A percentile compares a stretch with the other conserved stretches of the same genome.
Conservation (phyloP, 2,113 vertebrate species). For the Chiloscyllium plagiosum region DNA sequence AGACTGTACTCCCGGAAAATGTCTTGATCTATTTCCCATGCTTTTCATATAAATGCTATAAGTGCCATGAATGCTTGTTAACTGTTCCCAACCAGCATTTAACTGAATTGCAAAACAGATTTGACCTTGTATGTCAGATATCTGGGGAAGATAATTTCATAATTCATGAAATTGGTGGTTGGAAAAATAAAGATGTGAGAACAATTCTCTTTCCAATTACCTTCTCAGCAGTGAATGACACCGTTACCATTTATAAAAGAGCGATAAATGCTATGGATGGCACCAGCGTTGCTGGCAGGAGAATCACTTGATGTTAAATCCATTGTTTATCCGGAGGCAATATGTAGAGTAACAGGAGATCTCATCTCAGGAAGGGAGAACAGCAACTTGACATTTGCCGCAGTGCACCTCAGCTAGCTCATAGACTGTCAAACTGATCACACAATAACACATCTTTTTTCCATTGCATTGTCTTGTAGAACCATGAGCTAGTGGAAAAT, state of each 20-base stretch:
- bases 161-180: neutral
- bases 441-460: neutral
- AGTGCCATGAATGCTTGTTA: neutral
- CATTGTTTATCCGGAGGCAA: neutral
- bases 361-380: slow-evolving; percentile 7
- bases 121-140: neutral
- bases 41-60: neutral
- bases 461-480: neutral
- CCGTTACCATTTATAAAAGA: neutral
- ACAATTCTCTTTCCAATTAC: neutral
- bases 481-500: neutral
- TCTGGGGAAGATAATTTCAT: neutral
- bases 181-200: neutral
- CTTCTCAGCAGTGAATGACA: neutral
- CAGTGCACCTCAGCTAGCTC: neutral
- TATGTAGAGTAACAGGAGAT: neutral
- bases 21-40: neutral
- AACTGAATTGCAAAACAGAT: neutral
- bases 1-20: neutral
- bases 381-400: neutral
- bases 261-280: neutral
- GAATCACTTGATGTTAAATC: neutral
- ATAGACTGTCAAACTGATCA: neutral
- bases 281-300: neutral
- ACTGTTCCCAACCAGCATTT: neutral